A percentile compares a stretch with the other conserved stretches of the same genome.
Evolutionary conservation across 1,140 invertebrate genomes (phyloP).

Genomic region (Rhagoletis pomonella): DNA sequence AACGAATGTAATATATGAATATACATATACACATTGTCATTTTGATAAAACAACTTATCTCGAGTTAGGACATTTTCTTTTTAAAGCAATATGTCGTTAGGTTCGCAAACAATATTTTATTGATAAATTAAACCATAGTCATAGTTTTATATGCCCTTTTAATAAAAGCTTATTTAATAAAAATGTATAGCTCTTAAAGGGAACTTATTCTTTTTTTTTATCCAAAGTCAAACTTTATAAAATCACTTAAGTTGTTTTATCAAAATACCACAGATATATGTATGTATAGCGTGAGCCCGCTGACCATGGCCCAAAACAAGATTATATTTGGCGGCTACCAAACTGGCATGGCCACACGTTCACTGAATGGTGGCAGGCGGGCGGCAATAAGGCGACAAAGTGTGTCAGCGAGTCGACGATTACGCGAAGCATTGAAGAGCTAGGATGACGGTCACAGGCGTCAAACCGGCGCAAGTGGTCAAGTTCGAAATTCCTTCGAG

Average conservation of each 20-base stretch:
- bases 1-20: neutral
- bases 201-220: too few species aligned
- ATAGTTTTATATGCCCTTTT: too few species aligned
- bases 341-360: neutral
- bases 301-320: constrained; percentile 35
- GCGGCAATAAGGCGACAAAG: neutral
- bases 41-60: too few species aligned
- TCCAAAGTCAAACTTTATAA: too few species aligned
- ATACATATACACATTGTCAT: neutral
- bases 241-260: too few species aligned
- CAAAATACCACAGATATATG: neutral
- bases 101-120: neutral
- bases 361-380: neutral
- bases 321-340: neutral
- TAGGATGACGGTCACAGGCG: neutral
- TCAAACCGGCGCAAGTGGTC: neutral
- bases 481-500: constrained; percentile 30
- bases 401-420: neutral
- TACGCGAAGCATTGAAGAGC: neutral
- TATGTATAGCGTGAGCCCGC: neutral
- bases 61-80: too few species aligned
- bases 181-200: too few species aligned
- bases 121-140: neutral
- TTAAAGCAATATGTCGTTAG: too few species aligned
- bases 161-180: too few species aligned